Percentiles rank a stretch among this genome's conserved stretches.
phyloP scores from a whole-genome alignment of 2,113 vertebrate genomes.

The Beaufortia kweichowensis region DNA sequence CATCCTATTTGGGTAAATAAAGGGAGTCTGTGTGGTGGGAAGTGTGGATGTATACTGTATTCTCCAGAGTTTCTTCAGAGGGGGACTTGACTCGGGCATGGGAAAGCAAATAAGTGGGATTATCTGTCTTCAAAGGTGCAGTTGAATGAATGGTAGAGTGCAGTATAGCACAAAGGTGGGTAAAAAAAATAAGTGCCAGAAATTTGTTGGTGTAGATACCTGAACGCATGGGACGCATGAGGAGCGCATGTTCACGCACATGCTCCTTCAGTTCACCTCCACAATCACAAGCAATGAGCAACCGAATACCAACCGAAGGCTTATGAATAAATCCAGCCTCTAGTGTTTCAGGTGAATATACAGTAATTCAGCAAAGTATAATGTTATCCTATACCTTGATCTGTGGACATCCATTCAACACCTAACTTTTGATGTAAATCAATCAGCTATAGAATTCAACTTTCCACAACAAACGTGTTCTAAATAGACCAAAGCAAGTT shows the following conservation, averaged over 20 bases:
- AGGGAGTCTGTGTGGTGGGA: slow-evolving; percentile 60
- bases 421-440: background rate
- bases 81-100: slow-evolving; percentile 71
- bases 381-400: background rate
- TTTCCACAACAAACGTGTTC: background rate
- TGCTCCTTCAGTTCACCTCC: no score
- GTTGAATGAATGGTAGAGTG: slow-evolving; percentile 57
- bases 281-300: background rate
- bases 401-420: slow-evolving; percentile 4
- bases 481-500: background rate
- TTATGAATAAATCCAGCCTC: background rate
- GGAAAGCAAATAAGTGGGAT: slow-evolving; percentile 69
- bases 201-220: slow-evolving; percentile 10
- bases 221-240: slow-evolving; percentile 37
- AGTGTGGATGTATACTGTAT: slow-evolving; percentile 56
- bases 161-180: slow-evolving; percentile 35
- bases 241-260: no score
- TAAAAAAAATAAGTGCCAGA: slow-evolving; percentile 14
- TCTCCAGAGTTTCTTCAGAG: slow-evolving; percentile 71
- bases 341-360: background rate
- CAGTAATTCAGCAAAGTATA: background rate
- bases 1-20: slow-evolving; percentile 74
- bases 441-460: background rate
- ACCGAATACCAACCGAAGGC: background rate
- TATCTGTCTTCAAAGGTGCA: slow-evolving; percentile 69